Evolutionary conservation across 2,113 vertebrate species (phyloP), one percentile per base, ranked within the genome.

Genomic region (Dicentrarchus labrax): DNA sequence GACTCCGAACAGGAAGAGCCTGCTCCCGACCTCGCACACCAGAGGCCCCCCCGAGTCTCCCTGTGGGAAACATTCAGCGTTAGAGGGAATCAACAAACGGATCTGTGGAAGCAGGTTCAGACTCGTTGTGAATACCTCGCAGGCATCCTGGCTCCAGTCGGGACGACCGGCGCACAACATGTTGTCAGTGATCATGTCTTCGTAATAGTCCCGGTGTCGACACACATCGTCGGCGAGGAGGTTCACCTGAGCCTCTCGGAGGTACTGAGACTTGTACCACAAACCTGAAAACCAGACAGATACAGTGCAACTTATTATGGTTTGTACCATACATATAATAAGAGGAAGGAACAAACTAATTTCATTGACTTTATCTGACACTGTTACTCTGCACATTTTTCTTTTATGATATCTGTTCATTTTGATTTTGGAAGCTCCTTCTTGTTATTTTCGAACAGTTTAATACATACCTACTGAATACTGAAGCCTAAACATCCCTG

Each of bases 91-190:
- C 13, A 19, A 24, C 61, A 13, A 38, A 39, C 8, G 0, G 6
- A 61, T 36, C 12, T 16, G 8, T 0, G 13, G 13, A 41, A 0
- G 22, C 36, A 2, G 6, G 71, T 48, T 16, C 1, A 6, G 82
- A 59, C 81, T 10, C 8, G 86, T 36, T 0, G 1, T 45, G 51
- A 5, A 90, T 94, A 98, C 98, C 95, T 96, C 94, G 80, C 98
- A 99, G 1, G 97, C 91, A 65, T 99, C 98, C 22, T 86, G 94
- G 74, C 91, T 84, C 98, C 98, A 99, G 8, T 83, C 82, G 0
- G 93, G 87, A 36, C 95, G 94, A 16, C 94, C 96, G 15, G 98
- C 98, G 87, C 98, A 99, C 22, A 99, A 87, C 98, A 99, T 98
- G 78, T 97, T 97, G 22, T 90, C 90, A 13, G 94, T 98, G 78